Conservation (phyloP, 2,888 invertebrate species). For the Aphodius granarius region DNA sequence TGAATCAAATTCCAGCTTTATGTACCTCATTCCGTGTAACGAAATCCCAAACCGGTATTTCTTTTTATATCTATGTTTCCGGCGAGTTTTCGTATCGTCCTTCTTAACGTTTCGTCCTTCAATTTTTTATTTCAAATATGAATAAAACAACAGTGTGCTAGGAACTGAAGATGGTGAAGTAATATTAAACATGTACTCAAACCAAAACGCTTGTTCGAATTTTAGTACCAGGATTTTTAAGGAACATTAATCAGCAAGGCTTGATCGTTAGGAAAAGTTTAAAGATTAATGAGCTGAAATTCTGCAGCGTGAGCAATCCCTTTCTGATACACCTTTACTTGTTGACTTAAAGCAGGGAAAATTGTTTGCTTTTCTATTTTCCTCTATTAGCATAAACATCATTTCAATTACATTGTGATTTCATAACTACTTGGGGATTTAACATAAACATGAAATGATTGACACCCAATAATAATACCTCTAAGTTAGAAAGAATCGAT, state of each 20-base stretch:
- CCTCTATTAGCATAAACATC: not conserved
- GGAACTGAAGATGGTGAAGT: no score
- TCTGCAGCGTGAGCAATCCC: not conserved
- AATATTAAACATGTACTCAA: no score
- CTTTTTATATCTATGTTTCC: not conserved
- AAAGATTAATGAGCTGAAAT: not conserved
- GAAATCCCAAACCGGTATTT: not conserved
- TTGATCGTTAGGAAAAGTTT: not conserved
- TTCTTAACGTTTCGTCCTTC: not conserved
- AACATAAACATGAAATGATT: no score
- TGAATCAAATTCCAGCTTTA: constrained; percentile 9
- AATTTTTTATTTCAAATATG: no score
- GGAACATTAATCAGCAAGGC: not conserved
- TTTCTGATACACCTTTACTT: not conserved
- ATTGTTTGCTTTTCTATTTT: not conserved
- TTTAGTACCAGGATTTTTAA: not conserved
- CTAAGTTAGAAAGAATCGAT: no score
- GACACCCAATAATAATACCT: no score
- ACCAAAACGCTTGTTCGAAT: not conserved
- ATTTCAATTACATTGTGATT: no score
- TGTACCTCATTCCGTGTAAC: not conserved
- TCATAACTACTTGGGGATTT: no score
- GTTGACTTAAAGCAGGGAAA: not conserved
- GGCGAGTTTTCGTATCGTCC: not conserved
- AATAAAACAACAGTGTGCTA: no score